phyloP scores from a whole-genome alignment of 2,797 vertebrate species.

The Nannoperca australis region DNA sequence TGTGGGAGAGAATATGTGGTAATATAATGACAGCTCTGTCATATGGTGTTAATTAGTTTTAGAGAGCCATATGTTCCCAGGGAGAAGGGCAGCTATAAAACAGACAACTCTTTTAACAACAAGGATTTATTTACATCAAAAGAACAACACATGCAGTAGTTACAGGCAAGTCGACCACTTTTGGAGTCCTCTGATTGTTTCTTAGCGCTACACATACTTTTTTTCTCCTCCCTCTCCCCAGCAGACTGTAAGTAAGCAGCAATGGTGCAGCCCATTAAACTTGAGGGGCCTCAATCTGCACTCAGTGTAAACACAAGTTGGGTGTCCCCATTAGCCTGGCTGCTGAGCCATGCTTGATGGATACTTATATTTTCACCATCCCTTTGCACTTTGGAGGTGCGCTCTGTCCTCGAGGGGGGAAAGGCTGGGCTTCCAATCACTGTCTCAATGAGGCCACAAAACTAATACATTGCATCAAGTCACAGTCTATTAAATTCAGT shows the following conservation, averaged over 20 bases:
- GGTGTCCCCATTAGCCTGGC: conserved; percentile 66
- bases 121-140: conserved; percentile 36
- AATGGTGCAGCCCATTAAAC: conserved; percentile 68
- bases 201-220: not conserved
- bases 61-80: conserved; percentile 63
- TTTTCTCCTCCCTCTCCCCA: conserved; percentile 4
- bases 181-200: not conserved
- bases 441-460: conserved; percentile 37
- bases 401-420: conserved; percentile 7
- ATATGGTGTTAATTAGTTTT: conserved; percentile 73
- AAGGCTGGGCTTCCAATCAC: conserved; percentile 26
- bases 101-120: conserved; percentile 37
- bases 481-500: conserved; percentile 55
- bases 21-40: conserved; percentile 62
- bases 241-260: conserved; percentile 47
- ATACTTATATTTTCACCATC: conserved; percentile 57
- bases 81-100: conserved; percentile 23
- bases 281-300: conserved; percentile 57
- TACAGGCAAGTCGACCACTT: not conserved
- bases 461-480: conserved; percentile 58
- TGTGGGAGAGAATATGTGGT: conserved; percentile 37
- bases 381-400: conserved; percentile 35
- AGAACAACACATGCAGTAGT: conserved; percentile 14
- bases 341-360: conserved; percentile 60
- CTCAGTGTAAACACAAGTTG: conserved; percentile 73